Conservation (phyloP, 2,113 vertebrate species). For the Oncorhynchus clarkii region DNA sequence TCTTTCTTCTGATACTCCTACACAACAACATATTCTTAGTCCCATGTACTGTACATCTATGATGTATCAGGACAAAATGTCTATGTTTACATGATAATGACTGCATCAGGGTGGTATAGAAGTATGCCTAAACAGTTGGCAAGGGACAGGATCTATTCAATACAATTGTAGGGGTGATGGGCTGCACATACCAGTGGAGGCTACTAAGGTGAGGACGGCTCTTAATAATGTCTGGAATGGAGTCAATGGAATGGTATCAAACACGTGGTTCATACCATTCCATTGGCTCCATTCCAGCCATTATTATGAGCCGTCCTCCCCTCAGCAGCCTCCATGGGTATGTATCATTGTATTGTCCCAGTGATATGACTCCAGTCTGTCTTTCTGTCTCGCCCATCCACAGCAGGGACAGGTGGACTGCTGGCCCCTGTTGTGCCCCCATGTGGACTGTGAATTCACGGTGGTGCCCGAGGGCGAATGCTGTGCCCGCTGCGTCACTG, state of each 20-base stretch:
- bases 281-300: too few relatives aligned
- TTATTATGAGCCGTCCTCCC: too few relatives aligned
- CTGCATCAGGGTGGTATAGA: slow-evolving; percentile 16
- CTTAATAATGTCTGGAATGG: too few relatives aligned
- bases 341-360: neutral
- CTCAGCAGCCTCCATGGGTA: neutral
- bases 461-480: slow-evolving; percentile 90
- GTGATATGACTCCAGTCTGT: neutral
- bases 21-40: too few relatives aligned
- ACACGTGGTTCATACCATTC: too few relatives aligned
- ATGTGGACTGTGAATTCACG: slow-evolving; percentile 92
- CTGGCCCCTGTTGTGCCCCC: slow-evolving; percentile 91
- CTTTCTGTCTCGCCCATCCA: slow-evolving; percentile 5
- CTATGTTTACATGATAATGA: slow-evolving; percentile 30
- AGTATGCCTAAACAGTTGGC: neutral
- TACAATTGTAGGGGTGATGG: too few relatives aligned
- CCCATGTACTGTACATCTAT: too few relatives aligned
- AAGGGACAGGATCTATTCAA: neutral
- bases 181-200: too few relatives aligned
- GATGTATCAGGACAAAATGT: slow-evolving; percentile 23
- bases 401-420: slow-evolving; percentile 97
- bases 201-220: too few relatives aligned
- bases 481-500: slow-evolving; percentile 87
- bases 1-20: slow-evolving; percentile 32
- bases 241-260: too few relatives aligned